These are phyloP conservation scores for Rattus norvegicus DNA, from an alignment of 2,113 vertebrate species.

Conservation along the genomic window DNA sequence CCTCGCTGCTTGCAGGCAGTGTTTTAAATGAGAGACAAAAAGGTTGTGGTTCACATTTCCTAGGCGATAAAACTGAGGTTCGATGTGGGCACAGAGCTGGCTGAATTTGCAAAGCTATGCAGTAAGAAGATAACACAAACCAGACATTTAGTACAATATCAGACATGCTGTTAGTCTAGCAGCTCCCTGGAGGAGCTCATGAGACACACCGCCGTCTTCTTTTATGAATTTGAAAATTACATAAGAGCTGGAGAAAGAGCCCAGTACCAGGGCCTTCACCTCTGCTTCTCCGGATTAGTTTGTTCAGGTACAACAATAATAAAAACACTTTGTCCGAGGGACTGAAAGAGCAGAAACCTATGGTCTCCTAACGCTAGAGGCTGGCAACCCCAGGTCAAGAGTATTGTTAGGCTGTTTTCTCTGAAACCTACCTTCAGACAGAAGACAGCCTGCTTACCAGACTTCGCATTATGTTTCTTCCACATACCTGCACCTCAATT, in stretches of 20 bases:
- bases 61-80: background rate
- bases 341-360: background rate
- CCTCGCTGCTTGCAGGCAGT: background rate
- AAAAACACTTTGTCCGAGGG: no score
- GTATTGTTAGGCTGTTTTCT: accelerated
- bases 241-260: background rate
- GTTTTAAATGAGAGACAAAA: background rate
- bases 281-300: background rate
- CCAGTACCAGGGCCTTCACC: background rate
- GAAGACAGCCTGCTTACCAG: background rate
- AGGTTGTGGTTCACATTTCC: background rate
- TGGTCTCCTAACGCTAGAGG: background rate
- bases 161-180: accelerated
- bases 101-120: background rate
- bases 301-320: background rate
- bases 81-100: background rate
- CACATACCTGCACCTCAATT: background rate
- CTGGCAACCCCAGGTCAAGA: background rate
- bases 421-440: background rate
- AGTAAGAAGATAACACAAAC: background rate
- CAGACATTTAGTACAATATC: background rate
- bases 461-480: background rate
- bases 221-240: background rate
- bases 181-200: background rate
- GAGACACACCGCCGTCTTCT: background rate